These are phyloP conservation scores for Triplophysa yarkandensis DNA, from an alignment of 2,797 vertebrate genomes.

Conservation along the genomic window DNA sequence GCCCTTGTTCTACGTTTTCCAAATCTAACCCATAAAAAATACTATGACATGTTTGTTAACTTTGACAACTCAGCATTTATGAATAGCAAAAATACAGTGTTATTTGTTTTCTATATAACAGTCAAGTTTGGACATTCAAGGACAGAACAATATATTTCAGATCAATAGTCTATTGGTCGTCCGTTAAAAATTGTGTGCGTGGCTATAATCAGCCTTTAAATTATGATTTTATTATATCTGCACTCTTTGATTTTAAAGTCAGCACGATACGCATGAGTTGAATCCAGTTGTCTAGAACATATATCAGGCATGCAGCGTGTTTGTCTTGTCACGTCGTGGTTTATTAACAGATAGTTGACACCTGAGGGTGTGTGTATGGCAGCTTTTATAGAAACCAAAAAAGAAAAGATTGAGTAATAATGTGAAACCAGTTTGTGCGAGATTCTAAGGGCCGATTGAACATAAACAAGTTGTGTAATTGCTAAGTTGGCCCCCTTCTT, in stretches of 20 bases:
- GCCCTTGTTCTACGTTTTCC: too few relatives aligned
- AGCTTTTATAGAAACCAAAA: conserved; percentile 47
- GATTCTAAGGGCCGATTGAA: conserved; percentile 63
- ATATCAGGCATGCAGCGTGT: background rate
- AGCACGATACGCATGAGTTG: background rate
- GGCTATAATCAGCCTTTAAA: background rate
- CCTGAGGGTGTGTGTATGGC: conserved; percentile 20
- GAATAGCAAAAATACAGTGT: too few relatives aligned
- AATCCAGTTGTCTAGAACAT: background rate
- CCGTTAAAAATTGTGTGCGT: background rate
- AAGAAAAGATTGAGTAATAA: conserved; percentile 54
- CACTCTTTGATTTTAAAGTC: background rate
- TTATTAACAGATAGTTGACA: conserved; percentile 15
- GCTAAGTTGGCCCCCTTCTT: conserved; percentile 42
- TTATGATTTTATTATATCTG: background rate
- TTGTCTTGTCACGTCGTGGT: background rate
- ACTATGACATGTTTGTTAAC: too few relatives aligned
- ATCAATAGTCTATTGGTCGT: background rate
- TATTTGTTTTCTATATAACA: too few relatives aligned
- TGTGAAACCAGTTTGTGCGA: conserved; percentile 67
- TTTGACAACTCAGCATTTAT: too few relatives aligned
- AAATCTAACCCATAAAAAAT: too few relatives aligned
- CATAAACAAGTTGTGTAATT: conserved; percentile 74
- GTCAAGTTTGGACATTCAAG: too few relatives aligned
- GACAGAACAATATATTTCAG: too few relatives aligned